A percentile compares a stretch with the other conserved stretches of the same genome.
phyloP scores from a whole-genome alignment of 2,888 invertebrate genomes.

The Epistrophe grossulariae region DNA sequence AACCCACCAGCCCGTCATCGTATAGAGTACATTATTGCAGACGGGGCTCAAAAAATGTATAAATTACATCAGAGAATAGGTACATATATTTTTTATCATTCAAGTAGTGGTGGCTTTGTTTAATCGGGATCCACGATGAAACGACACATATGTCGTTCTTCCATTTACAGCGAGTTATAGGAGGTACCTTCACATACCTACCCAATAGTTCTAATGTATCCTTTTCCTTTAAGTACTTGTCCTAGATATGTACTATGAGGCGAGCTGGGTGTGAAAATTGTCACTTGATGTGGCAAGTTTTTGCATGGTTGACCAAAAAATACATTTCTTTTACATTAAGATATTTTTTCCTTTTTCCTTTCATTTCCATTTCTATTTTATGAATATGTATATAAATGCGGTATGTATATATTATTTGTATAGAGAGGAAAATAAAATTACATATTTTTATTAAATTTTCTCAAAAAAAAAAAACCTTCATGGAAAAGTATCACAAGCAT shows the following conservation, averaged over 20 bases:
- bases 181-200: not conserved
- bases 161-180: not conserved
- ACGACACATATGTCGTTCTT: not conserved
- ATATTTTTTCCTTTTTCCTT: not conserved
- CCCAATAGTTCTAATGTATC: constrained; percentile 7
- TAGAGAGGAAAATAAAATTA: not conserved
- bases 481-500: not conserved
- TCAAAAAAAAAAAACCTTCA: not conserved
- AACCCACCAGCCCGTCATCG: not conserved
- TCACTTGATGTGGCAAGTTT: constrained; percentile 19
- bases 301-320: constrained; percentile 49
- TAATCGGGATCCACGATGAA: constrained; percentile 33
- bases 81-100: constrained; percentile 55
- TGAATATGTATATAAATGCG: constrained; percentile 3
- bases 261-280: constrained; percentile 33
- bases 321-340: constrained; percentile 24
- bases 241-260: constrained; percentile 29
- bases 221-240: constrained; percentile 31
- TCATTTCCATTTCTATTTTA: not conserved
- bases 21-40: constrained; percentile 26
- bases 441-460: constrained; percentile 3
- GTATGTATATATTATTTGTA: not conserved
- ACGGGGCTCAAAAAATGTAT: constrained; percentile 39
- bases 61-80: constrained; percentile 44
- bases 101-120: constrained; percentile 44